Percentiles rank a stretch among this genome's conserved stretches.
These are phyloP conservation scores for Sus cebifrons DNA, from an alignment of 2,797 vertebrate species.

Conservation along the genomic window DNA sequence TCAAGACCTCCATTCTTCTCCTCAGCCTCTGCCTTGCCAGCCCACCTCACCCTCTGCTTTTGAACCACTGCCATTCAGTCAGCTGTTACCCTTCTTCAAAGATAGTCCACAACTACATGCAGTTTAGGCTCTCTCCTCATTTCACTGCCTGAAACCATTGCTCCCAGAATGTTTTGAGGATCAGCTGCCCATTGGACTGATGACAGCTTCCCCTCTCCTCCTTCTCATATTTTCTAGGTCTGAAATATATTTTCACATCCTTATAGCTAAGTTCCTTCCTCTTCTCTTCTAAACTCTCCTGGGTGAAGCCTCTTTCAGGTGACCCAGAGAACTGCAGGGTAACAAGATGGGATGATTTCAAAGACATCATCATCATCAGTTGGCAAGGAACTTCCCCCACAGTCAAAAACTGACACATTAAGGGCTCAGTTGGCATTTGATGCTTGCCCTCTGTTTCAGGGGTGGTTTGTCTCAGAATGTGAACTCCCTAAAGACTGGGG, in stretches of 20 bases:
- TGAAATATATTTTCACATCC: neutral
- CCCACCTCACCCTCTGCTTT: neutral
- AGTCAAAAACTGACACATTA: neutral
- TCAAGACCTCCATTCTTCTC: neutral
- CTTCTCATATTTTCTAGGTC: neutral
- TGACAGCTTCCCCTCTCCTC: neutral
- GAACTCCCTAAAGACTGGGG: neutral
- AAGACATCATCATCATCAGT: neutral
- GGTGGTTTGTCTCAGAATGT: slow-evolving; percentile 18
- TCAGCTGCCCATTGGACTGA: neutral
- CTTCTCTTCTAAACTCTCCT: neutral
- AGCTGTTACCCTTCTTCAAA: neutral
- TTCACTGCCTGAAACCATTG: neutral
- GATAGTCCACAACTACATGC: neutral
- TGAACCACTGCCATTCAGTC: neutral
- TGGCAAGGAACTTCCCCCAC: neutral
- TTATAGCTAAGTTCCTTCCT: neutral
- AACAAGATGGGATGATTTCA: neutral
- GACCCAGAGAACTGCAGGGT: neutral
- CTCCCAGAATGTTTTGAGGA: neutral
- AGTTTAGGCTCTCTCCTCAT: neutral
- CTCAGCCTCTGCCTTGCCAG: neutral
- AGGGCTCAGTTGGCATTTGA: neutral
- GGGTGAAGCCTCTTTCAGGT: neutral
- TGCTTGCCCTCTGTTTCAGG: neutral